phyloP scores from a whole-genome alignment of 2,888 invertebrate genomes.

The Lysandra coridon region DNA sequence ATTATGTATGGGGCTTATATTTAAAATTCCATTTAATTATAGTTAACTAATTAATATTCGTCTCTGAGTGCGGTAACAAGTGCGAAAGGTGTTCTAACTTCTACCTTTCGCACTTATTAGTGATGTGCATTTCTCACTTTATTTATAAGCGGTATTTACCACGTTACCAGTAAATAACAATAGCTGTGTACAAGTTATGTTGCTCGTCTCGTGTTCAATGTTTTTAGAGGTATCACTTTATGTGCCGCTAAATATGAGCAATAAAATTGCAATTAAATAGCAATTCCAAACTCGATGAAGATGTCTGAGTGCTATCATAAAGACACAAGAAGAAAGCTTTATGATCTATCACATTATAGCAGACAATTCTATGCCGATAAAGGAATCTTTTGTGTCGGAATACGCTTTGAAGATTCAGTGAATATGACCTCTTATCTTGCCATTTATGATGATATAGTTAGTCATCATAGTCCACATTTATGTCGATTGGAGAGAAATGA shows the following conservation, averaged over 20 bases:
- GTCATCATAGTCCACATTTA: not conserved
- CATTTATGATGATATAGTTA: not conserved
- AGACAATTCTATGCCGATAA: not conserved
- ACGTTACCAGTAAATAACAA: not conserved
- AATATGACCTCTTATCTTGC: not conserved
- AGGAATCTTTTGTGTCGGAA: not conserved
- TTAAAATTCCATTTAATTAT: too few species aligned
- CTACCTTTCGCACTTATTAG: too few species aligned
- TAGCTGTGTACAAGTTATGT: not conserved
- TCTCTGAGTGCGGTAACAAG: too few species aligned
- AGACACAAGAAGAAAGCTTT: not conserved
- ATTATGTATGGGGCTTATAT: too few species aligned
- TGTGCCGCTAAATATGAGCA: not conserved
- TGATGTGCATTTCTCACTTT: not conserved
- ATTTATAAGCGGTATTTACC: not conserved
- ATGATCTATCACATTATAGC: not conserved
- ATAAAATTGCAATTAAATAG: slow-evolving; percentile 14
- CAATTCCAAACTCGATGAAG: slow-evolving; percentile 9
- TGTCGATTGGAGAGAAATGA: not conserved
- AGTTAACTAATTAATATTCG: too few species aligned
- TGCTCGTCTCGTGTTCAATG: not conserved
- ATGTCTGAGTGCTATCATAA: not conserved
- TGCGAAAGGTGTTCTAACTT: too few species aligned
- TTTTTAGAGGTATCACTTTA: slow-evolving; percentile 1
- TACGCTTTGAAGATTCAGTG: not conserved